Evolutionary conservation across 2,797 vertebrate species (phyloP).

Genomic region (Ctenopoma multispine): DNA sequence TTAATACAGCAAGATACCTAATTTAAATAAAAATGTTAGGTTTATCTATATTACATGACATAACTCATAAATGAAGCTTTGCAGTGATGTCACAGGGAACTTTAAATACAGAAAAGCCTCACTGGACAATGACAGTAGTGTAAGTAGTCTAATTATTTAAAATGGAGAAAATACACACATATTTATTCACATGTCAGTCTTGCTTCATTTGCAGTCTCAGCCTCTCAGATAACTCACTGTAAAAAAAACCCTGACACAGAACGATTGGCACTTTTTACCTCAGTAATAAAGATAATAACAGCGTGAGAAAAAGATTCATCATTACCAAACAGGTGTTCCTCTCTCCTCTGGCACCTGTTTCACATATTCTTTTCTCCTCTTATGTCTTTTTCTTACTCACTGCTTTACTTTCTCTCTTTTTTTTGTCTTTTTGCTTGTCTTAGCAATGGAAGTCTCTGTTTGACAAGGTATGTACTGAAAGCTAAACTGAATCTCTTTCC

Average conservation of each 20-base stretch:
- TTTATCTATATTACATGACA: background rate
- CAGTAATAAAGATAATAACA: conserved; percentile 55
- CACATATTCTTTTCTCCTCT: conserved; percentile 5
- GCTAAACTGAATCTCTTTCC: conserved; percentile 5
- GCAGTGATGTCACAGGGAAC: background rate
- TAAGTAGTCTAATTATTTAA: too few relatives aligned
- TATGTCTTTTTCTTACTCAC: conserved; percentile 37
- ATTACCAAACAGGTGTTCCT: conserved; percentile 59
- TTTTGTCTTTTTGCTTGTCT: conserved; percentile 52
- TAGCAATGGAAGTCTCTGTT: conserved; percentile 98
- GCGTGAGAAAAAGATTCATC: conserved; percentile 12
- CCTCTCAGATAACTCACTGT: conserved; percentile 1
- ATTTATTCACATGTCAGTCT: background rate
- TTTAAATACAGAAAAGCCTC: background rate
- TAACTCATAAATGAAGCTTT: background rate
- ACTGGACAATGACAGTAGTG: background rate
- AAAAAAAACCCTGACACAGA: conserved; percentile 25
- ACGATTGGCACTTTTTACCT: conserved; percentile 47
- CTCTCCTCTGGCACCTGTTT: conserved; percentile 37
- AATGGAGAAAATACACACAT: background rate
- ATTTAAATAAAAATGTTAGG: background rate
- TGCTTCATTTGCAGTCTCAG: too few relatives aligned
- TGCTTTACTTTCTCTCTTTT: conserved; percentile 35
- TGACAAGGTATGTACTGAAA: conserved; percentile 92
- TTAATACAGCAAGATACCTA: background rate